Evolutionary conservation across 2,797 vertebrate genomes (phyloP).

Genomic region (Tiaroga cobitis): DNA sequence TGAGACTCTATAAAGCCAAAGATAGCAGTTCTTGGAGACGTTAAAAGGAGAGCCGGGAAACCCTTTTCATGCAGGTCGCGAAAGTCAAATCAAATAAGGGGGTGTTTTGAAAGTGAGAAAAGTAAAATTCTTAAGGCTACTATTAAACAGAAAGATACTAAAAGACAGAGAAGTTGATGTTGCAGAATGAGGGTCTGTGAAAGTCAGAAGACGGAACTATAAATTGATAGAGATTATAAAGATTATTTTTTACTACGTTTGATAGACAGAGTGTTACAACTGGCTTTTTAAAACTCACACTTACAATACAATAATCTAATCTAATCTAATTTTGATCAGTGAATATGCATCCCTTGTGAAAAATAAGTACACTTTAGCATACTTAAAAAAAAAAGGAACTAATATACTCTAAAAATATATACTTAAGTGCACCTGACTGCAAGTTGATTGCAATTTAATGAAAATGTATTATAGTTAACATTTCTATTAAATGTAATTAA

Average conservation of each 20-base stretch:
- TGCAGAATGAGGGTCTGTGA: background rate
- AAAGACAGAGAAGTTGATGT: background rate
- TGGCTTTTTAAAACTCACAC: background rate
- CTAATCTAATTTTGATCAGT: background rate
- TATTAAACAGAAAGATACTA: background rate
- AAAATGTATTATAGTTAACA: background rate
- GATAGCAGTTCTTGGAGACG: slow-evolving; percentile 80
- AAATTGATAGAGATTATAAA: background rate
- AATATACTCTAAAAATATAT: background rate
- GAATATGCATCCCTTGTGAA: slow-evolving; percentile 13
- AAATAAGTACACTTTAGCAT: slow-evolving; percentile 7
- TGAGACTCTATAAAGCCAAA: slow-evolving; percentile 79
- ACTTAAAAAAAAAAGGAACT: background rate
- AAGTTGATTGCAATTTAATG: background rate
- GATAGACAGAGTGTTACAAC: background rate
- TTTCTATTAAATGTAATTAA: background rate
- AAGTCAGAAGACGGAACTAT: background rate
- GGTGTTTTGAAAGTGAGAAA: slow-evolving; percentile 4
- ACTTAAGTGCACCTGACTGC: background rate
- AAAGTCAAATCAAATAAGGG: slow-evolving; percentile 32
- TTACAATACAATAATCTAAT: background rate
- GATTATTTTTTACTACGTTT: background rate
- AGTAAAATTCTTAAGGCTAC: background rate
- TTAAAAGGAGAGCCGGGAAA: slow-evolving; percentile 63
- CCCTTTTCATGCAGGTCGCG: slow-evolving; percentile 6